phyloP scores from a whole-genome alignment of 1,140 invertebrate genomes.

The Drosophila nasuta region DNA sequence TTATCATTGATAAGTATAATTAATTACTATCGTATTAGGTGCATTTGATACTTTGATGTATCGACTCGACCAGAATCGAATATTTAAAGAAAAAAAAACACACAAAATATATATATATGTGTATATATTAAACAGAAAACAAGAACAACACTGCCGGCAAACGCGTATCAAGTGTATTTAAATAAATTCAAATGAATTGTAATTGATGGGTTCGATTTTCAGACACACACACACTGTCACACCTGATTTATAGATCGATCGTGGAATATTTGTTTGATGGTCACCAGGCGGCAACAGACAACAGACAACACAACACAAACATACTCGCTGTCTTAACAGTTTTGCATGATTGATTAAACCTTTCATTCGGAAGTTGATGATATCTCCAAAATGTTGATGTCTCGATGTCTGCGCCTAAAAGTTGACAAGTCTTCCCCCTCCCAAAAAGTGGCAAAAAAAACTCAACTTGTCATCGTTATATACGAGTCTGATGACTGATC shows the following conservation, averaged over 20 bases:
- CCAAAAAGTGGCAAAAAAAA: neutral
- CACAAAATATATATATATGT: too few relatives aligned
- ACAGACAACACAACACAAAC: neutral
- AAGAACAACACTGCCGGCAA: conserved; percentile 24
- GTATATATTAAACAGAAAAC: neutral
- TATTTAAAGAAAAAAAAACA: conserved; percentile 10
- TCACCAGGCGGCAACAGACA: conserved; percentile 15
- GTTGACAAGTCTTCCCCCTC: conserved; percentile 24
- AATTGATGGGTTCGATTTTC: conserved; percentile 61
- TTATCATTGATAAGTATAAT: conserved; percentile 72
- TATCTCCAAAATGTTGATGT: neutral
- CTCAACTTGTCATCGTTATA: conserved; percentile 26
- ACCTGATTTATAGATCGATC: conserved; percentile 48
- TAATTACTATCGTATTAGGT: conserved; percentile 66
- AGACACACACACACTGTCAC: neutral
- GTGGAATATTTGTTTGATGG: conserved; percentile 12
- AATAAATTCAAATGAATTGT: conserved; percentile 81
- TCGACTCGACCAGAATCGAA: conserved; percentile 38
- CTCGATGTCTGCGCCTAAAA: conserved; percentile 39
- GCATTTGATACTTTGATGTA: conserved; percentile 71
- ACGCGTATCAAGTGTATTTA: conserved; percentile 74
- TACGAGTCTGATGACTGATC: conserved; percentile 8
- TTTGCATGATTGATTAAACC: conserved; percentile 28
- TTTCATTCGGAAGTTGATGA: conserved; percentile 14
- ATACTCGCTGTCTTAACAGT: conserved; percentile 3